phyloP scores from a whole-genome alignment of 1,140 invertebrate genomes.

The Pantala flavescens region DNA sequence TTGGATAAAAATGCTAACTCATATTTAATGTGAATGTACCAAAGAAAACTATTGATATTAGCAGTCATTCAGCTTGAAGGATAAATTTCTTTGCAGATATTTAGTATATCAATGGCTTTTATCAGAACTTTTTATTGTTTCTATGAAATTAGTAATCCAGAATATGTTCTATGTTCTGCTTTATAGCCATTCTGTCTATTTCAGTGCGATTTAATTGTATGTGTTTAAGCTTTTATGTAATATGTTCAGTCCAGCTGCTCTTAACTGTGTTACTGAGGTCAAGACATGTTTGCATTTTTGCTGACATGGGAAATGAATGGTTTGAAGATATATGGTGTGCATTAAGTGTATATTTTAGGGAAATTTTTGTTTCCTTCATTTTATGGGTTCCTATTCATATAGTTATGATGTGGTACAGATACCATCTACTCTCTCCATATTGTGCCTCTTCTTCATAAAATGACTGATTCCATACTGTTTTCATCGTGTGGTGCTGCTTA shows the following conservation, averaged over 20 bases:
- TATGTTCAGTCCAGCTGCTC: not conserved
- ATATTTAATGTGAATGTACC: not conserved
- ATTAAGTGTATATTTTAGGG: not conserved
- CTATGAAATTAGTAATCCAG: too few species aligned
- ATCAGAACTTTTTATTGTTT: too few species aligned
- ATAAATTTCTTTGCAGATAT: too few species aligned
- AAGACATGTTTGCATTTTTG: not conserved
- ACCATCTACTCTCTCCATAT: not conserved
- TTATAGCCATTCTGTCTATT: too few species aligned
- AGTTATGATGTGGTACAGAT: constrained; percentile 1
- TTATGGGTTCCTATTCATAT: constrained; percentile 2
- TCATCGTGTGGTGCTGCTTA: constrained; percentile 7
- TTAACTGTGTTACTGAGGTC: not conserved
- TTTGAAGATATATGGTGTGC: not conserved
- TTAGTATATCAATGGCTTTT: too few species aligned
- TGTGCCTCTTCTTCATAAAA: constrained; percentile 9
- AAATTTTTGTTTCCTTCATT: not conserved
- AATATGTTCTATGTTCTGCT: too few species aligned
- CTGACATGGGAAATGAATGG: not conserved
- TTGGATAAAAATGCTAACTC: not conserved
- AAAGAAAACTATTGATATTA: not conserved
- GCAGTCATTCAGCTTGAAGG: not conserved
- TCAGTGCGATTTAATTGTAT: too few species aligned
- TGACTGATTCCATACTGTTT: constrained; percentile 1
- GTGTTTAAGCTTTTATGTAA: not conserved